These are phyloP conservation scores for Zaprionus camerounensis DNA, from an alignment of 1,140 invertebrate genomes.

Conservation along the genomic window DNA sequence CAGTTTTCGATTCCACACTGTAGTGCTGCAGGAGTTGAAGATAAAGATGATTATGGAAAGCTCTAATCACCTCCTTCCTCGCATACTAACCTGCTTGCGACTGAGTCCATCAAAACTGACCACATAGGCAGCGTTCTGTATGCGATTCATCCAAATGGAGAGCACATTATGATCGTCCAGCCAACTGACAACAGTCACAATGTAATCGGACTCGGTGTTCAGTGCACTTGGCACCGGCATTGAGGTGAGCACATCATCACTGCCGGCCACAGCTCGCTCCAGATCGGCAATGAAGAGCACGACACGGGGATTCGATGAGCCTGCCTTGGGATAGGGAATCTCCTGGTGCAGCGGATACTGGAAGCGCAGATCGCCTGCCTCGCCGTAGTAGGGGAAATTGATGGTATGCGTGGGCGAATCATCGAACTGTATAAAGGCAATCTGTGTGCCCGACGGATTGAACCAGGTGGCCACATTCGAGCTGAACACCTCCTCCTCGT, in stretches of 20 bases:
- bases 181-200: constrained; percentile 88
- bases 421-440: constrained; percentile 94
- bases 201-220: constrained; percentile 74
- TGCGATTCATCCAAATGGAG: constrained; percentile 94
- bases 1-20: constrained; percentile 84
- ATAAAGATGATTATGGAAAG: neutral
- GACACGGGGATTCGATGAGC: constrained; percentile 84
- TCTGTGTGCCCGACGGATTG: constrained; percentile 90
- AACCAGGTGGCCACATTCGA: constrained; percentile 95
- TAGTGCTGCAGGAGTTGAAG: constrained; percentile 47
- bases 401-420: constrained; percentile 89
- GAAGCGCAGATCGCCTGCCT: constrained; percentile 87
- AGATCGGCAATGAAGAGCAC: constrained; percentile 71
- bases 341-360: constrained; percentile 89
- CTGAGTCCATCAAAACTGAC: constrained; percentile 65
- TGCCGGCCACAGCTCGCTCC: constrained; percentile 42
- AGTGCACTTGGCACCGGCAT: constrained; percentile 72
- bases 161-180: constrained; percentile 87
- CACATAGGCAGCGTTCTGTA: constrained; percentile 89
- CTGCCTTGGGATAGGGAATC: constrained; percentile 94
- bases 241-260: constrained; percentile 50
- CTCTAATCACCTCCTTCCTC: neutral
- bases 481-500: constrained; percentile 95
- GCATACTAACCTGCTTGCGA: constrained; percentile 54
- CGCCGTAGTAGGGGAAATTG: constrained; percentile 88